Base-by-base conservation (phyloP, 1,140 invertebrate genomes). In the Drosophila malerkotliana region DNA sequence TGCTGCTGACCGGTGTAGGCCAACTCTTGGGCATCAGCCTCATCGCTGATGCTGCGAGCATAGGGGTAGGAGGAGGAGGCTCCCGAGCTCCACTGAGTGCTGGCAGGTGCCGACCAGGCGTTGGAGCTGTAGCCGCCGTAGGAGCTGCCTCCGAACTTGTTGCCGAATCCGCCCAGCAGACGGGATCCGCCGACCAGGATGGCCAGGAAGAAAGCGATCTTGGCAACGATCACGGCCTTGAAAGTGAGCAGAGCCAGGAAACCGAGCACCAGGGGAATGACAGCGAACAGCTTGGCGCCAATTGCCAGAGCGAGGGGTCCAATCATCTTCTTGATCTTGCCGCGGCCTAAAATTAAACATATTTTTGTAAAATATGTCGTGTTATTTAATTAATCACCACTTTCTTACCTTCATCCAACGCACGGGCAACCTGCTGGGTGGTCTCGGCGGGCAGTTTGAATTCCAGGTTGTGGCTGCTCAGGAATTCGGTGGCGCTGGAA, bases 221-320 rank as follows among this genome's bases (percentile, higher is more conserved):
- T 97, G 39, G 95, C 94, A 5, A 96, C 93, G 44, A 96, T 92
- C 14, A 96, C 91, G 14, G 96, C 96, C 91, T 96, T 96, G 34
- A 94, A 92, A n/a, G 95, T 94, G 63, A 96, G 79, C 6, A 96
- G 91, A n/a, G 94, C 94, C 0, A 96, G 91, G 63, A 94, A 94
- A 6, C 95, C 95, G 59, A 96, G 92, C 8, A 95, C 90, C 6
- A 96, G 90, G 2, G 95, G 95, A 4, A 95, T 81, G 0, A 96
- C 90, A 1, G 95, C 94, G 55, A 96, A 93, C 12, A 96, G 83
- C 79, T 96, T 96, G 1, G 95, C 92, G 39, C 94, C 95, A 21
- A 94, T 92, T 2, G 94, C 93, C 28, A 95, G 91, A 28, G 96
- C 91, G 24, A 96, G 76, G 2, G 95, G 94, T 1, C 94, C 92